Evolutionary conservation across 2,797 vertebrate species (phyloP).

Genomic region (Furcifer pardalis): DNA sequence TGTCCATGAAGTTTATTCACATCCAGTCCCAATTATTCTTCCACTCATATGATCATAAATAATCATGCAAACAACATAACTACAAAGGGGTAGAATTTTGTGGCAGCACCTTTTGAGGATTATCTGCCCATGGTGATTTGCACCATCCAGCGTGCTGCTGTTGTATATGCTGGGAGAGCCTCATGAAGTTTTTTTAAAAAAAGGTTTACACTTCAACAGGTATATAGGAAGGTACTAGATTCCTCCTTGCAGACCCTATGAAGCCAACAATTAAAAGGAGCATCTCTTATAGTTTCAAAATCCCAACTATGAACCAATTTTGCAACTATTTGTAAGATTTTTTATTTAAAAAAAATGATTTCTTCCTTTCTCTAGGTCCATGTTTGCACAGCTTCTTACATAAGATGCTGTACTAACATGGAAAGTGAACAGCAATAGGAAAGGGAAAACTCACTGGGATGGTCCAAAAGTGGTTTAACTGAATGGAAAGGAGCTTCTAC

Average conservation of each 20-base stretch:
- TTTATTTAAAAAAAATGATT: background rate
- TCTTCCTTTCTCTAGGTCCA: background rate
- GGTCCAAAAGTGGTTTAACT: too few species aligned
- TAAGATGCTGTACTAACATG: background rate
- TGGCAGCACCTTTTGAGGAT: too few species aligned
- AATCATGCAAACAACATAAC: background rate
- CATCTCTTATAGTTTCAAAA: background rate
- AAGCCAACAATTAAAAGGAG: background rate
- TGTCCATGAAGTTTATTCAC: constrained; percentile 29
- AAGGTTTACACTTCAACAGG: too few species aligned
- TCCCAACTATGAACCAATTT: background rate
- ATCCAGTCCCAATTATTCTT: background rate
- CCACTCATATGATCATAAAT: background rate
- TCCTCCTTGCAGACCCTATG: background rate
- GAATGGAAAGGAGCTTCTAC: too few species aligned
- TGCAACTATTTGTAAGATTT: background rate
- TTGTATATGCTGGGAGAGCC: too few species aligned
- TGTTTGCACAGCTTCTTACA: background rate
- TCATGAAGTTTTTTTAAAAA: background rate
- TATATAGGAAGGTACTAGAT: too few species aligned
- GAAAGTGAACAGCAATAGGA: background rate
- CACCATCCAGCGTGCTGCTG: too few species aligned
- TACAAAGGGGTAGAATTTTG: background rate
- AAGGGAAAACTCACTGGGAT: background rate
- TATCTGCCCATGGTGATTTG: too few species aligned